These are phyloP conservation scores for Azemiops feae DNA, from an alignment of 2,113 vertebrate species.

Conservation along the genomic window DNA sequence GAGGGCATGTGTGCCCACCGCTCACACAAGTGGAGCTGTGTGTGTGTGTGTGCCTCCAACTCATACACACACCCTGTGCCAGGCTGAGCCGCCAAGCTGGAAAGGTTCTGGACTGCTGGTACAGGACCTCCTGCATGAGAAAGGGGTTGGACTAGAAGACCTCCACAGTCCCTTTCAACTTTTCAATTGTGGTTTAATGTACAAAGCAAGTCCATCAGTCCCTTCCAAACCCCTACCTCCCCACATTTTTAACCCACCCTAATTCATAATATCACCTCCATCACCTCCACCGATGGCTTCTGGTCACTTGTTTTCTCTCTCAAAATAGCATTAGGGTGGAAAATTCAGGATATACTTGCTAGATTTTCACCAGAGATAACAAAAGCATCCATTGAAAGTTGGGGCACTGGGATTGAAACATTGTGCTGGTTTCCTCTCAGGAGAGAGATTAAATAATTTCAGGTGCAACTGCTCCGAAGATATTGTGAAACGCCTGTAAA, in stretches of 20 bases:
- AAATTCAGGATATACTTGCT: slow-evolving; percentile 57
- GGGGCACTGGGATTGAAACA: slow-evolving; percentile 65
- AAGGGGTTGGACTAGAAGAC: background rate
- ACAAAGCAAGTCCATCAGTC: background rate
- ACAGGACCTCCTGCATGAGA: too few relatives aligned
- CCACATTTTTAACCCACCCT: background rate
- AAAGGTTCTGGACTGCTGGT: too few relatives aligned
- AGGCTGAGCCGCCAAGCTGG: too few relatives aligned
- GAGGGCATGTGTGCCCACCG: too few relatives aligned
- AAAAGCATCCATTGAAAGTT: slow-evolving; percentile 67
- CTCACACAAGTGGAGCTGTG: too few relatives aligned
- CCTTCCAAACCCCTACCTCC: background rate
- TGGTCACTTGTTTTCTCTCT: slow-evolving; percentile 32
- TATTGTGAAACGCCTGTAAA: slow-evolving; percentile 73
- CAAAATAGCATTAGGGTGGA: slow-evolving; percentile 59
- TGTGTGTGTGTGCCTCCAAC: too few relatives aligned
- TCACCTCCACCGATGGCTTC: slow-evolving; percentile 16
- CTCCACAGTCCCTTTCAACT: background rate
- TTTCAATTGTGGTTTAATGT: background rate
- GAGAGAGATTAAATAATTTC: slow-evolving; percentile 78
- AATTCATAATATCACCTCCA: background rate
- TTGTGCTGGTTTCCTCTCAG: slow-evolving; percentile 76
- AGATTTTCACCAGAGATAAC: slow-evolving; percentile 72
- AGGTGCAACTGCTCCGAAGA: slow-evolving; percentile 74
- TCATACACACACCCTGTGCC: too few relatives aligned